phyloP scores from a whole-genome alignment of 2,797 vertebrate genomes.

The Ctenosaura bakeri region DNA sequence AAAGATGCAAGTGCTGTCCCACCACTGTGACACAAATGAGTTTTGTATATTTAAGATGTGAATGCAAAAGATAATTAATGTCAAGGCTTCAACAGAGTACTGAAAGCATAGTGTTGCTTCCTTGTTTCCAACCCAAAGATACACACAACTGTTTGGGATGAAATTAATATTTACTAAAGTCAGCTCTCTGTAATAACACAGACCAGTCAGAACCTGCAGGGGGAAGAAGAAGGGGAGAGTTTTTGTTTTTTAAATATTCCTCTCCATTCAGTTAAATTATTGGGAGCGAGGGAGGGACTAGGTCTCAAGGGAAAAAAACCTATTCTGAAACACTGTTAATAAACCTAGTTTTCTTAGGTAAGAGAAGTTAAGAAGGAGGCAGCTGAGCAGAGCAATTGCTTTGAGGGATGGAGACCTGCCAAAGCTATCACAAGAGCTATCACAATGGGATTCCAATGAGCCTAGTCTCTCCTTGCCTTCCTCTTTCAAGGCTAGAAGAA shows the following conservation, averaged over 20 bases:
- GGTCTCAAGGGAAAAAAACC: too few species aligned
- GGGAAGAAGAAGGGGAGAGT: neutral
- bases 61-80: neutral
- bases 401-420: neutral
- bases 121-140: neutral
- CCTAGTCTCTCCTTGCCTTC: too few species aligned
- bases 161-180: neutral
- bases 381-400: neutral
- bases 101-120: too few species aligned
- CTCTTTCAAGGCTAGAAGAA: neutral
- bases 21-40: neutral
- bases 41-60: neutral
- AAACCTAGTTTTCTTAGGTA: neutral
- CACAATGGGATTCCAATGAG: neutral
- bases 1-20: conserved; percentile 74
- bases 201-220: neutral
- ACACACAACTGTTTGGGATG: neutral
- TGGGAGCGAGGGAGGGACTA: neutral
- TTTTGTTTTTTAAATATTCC: neutral
- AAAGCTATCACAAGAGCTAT: neutral
- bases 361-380: neutral
- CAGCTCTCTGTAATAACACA: neutral
- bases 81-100: neutral
- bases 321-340: neutral
- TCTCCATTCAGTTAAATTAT: neutral